Evolutionary conservation across 2,888 invertebrate species (phyloP), one percentile per base, ranked within the genome.

Genomic region (Falcaria lacertinaria): DNA sequence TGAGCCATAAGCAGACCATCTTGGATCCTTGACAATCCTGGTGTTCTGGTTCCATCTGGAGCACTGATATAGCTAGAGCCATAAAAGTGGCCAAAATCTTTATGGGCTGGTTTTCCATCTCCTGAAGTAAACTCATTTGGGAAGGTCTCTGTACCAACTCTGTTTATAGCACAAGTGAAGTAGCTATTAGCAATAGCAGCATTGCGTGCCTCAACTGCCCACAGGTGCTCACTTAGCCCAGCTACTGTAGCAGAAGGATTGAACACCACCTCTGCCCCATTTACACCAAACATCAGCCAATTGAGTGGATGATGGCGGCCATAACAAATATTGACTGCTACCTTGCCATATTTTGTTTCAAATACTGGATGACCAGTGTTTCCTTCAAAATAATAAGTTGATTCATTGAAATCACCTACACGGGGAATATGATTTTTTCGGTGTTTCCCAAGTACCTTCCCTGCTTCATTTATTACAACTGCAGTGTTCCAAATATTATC

Each of bases 191-290:
- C 98, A 54, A 99, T 95, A 1, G 99, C 98, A 15, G 99, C 99
- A 89, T 96, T 96, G 49, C 99, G 90, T 0, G 99, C 99, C 87
- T 99, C 99, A 45, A 99, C 93, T 2, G 94, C 92, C 99, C 99
- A 99, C 44, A 99, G 78, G 0, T 98, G 98, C 78, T 99, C 98
- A 82, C 97, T 97, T 5, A 94, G 75, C 0, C 88, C 90, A 17
- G 92, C 91, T 22, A 91, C 96, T 63, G 99, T 99, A 1, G 99
- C 99, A n/a, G 98, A 98, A 4, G 99, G 99, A 83, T 99, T 99
- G 80, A 99, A 99, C 0, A 99, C 98, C 54, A 99, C 97, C 90
- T 99, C 99, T 1, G 99, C 99, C 2, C 98, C 98, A 85, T 99
- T 99, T 15, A 99, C 70, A 0, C 97, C 98, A 89, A 97, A 99